Conservation (phyloP, 2,888 invertebrate species). For the Steinernema carpocapsae region DNA sequence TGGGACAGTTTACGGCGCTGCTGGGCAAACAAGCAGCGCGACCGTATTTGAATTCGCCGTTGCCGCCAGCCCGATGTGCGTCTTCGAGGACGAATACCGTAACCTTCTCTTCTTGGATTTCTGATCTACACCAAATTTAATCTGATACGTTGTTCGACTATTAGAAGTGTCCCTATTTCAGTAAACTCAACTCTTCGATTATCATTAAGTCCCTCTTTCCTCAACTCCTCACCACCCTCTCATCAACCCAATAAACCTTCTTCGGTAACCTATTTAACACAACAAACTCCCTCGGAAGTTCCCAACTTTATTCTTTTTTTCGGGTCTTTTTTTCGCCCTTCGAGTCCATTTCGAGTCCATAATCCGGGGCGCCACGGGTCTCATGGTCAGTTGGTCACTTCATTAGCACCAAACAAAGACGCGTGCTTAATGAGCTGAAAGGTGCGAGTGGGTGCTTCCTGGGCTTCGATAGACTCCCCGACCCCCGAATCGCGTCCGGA, state of each 20-base stretch:
- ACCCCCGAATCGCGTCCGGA: not conserved
- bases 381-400: conserved; percentile 26
- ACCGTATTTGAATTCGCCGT: conserved; percentile 21
- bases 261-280: no score
- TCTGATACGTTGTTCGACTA: no score
- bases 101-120: no score
- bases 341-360: conserved; percentile 9
- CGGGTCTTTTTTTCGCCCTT: no score
- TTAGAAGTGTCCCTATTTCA: no score
- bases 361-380: conserved; percentile 8
- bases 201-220: no score
- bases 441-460: not conserved
- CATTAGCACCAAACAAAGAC: conserved; percentile 9
- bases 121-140: no score
- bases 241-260: no score
- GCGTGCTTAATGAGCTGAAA: conserved; percentile 24
- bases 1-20: conserved; percentile 21
- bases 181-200: no score
- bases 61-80: conserved; percentile 9
- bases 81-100: not conserved
- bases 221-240: no score
- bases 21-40: conserved; percentile 18
- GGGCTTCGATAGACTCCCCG: not conserved
- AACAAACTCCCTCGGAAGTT: no score
- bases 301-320: not conserved